phyloP scores from a whole-genome alignment of 2,888 invertebrate genomes.

The Cheilosia pagana region DNA sequence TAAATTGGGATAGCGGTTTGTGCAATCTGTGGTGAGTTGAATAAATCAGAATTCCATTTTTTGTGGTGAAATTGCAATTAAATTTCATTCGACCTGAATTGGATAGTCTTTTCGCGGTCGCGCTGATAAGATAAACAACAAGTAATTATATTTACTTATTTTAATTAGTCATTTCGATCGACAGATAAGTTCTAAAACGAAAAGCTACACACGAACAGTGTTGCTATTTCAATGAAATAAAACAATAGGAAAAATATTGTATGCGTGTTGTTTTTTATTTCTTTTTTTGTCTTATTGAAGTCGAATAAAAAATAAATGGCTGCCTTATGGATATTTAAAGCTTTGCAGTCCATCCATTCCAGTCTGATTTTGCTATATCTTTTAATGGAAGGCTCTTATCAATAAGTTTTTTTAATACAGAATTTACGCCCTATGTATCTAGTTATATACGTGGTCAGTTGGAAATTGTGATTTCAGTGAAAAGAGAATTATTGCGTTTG shows the following conservation, averaged over 20 bases:
- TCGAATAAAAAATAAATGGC: too few species aligned
- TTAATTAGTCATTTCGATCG: conserved; percentile 33
- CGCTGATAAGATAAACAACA: conserved; percentile 36
- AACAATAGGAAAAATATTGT: neutral
- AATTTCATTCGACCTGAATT: neutral
- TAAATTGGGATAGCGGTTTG: neutral
- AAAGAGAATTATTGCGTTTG: too few species aligned
- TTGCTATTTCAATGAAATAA: conserved; percentile 2
- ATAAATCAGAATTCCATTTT: conserved; percentile 10
- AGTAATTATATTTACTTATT: conserved; percentile 22
- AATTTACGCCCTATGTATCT: too few species aligned
- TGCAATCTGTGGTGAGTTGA: conserved; percentile 44
- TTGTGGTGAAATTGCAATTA: neutral
- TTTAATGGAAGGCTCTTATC: too few species aligned
- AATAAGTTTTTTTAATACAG: too few species aligned
- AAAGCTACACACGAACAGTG: neutral
- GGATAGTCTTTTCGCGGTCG: neutral
- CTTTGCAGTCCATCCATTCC: too few species aligned
- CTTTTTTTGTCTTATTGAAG: too few species aligned
- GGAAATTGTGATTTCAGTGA: too few species aligned
- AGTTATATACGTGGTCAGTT: too few species aligned
- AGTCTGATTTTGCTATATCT: too few species aligned
- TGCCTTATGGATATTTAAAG: too few species aligned
- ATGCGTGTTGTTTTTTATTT: neutral
- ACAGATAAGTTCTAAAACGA: neutral